Conservation (phyloP, 1,140 invertebrate genomes). For the Colletes gigas region DNA sequence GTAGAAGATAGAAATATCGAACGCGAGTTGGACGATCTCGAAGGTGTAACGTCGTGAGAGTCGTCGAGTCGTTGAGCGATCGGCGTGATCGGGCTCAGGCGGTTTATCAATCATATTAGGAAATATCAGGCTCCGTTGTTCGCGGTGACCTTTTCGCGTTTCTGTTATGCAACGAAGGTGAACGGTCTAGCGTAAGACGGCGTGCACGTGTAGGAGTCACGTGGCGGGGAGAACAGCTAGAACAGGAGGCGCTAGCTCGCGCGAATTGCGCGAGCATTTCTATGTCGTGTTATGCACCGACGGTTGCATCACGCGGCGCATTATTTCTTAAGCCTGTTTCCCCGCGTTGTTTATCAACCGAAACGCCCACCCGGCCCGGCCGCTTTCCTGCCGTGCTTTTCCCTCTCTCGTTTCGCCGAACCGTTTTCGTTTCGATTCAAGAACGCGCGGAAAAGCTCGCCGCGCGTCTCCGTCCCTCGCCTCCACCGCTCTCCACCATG, state of each 20-base stretch:
- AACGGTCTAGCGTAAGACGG: conserved; percentile 65
- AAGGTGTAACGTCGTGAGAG: background rate
- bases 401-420: background rate
- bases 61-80: conserved; percentile 4
- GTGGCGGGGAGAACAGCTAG: conserved; percentile 50
- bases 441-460: background rate
- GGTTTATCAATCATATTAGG: conserved; percentile 67
- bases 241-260: conserved; percentile 31
- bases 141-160: conserved; percentile 64
- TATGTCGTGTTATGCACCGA: conserved; percentile 32
- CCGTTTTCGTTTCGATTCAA: background rate
- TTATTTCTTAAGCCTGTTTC: conserved; percentile 57
- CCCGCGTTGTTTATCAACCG: conserved; percentile 41
- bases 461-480: background rate
- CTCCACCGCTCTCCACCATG: no score
- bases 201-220: conserved; percentile 65
- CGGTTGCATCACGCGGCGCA: conserved; percentile 58
- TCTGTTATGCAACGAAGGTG: conserved; percentile 68
- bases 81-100: conserved; percentile 2
- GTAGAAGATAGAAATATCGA: background rate
- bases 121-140: conserved; percentile 66
- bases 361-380: conserved; percentile 23
- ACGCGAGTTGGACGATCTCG: background rate
- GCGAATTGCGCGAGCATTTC: conserved; percentile 61
- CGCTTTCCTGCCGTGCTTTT: background rate